These are phyloP conservation scores for Lophochroa leadbeateri DNA, from an alignment of 2,113 vertebrate species.

Conservation along the genomic window DNA sequence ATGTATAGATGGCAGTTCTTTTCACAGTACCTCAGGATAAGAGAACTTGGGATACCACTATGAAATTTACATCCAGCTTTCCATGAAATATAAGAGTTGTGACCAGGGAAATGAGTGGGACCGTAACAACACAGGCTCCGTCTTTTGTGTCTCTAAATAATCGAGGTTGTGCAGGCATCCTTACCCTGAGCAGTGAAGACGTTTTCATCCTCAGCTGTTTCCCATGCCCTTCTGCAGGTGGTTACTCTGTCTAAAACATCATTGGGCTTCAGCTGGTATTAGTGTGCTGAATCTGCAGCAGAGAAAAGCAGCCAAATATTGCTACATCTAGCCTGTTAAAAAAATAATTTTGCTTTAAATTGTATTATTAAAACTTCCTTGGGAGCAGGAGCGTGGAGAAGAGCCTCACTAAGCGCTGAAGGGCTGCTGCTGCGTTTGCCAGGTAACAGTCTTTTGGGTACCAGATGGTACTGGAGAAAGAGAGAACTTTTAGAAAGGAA, in stretches of 20 bases:
- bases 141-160: rapidly evolving
- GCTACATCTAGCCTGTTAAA: background rate
- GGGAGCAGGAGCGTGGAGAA: background rate
- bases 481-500: background rate
- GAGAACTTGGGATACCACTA: background rate
- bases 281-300: background rate
- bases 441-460: background rate
- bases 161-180: background rate
- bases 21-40: rapidly evolving
- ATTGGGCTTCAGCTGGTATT: background rate
- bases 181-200: background rate
- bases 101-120: background rate
- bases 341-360: background rate
- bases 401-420: background rate
- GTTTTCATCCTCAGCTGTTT: background rate
- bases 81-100: background rate
- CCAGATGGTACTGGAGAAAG: background rate
- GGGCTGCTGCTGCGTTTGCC: background rate
- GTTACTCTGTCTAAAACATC: background rate
- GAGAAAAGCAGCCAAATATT: background rate
- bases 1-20: background rate
- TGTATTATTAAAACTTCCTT: background rate
- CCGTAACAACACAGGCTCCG: rapidly evolving
- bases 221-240: background rate
- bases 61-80: background rate